These are phyloP conservation scores for Podarcis muralis DNA, from an alignment of 2,113 vertebrate genomes.

Conservation along the genomic window DNA sequence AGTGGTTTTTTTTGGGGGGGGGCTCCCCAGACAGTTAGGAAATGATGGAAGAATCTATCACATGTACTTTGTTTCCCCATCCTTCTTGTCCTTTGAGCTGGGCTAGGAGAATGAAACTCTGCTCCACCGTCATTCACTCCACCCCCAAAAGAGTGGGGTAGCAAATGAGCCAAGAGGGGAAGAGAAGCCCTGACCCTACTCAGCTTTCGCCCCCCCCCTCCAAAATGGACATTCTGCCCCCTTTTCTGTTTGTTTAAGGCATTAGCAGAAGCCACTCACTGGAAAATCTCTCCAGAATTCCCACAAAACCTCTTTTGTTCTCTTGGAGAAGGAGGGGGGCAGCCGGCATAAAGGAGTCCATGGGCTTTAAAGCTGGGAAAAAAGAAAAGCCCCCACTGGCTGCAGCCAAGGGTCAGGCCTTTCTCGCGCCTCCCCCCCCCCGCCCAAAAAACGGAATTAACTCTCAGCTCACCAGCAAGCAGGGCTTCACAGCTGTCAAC, in stretches of 20 bases:
- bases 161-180: background rate
- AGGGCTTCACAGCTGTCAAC: background rate
- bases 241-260: background rate
- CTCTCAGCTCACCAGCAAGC: background rate
- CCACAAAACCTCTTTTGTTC: constrained; percentile 1
- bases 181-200: background rate
- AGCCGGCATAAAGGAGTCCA: background rate
- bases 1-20: rapidly evolving
- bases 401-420: background rate
- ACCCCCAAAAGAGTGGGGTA: no score
- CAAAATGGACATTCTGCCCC: background rate
- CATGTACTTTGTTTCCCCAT: background rate
- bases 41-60: background rate
- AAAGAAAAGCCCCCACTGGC: background rate
- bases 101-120: background rate
- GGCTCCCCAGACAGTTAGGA: background rate
- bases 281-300: background rate
- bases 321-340: background rate
- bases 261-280: background rate
- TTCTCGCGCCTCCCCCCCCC: background rate
- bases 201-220: no score
- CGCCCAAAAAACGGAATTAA: background rate
- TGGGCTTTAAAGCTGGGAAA: background rate
- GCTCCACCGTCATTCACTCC: background rate
- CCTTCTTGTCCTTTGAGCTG: background rate